Evolutionary conservation across 2,113 vertebrate genomes (phyloP).

Genomic region (Ptilonorhynchus violaceus): DNA sequence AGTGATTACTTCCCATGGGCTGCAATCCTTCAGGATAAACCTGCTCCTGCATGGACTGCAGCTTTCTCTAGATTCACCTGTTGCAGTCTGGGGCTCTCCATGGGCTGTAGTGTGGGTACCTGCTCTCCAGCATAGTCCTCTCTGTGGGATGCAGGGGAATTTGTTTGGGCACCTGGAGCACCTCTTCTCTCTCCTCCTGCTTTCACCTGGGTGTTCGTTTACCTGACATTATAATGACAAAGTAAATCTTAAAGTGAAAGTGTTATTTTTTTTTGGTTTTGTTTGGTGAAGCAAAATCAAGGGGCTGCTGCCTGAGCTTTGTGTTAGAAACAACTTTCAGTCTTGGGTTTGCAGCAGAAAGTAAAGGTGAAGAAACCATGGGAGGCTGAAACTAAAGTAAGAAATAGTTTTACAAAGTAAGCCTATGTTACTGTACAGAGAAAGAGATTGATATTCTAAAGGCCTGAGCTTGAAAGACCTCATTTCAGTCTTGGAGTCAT

Average conservation of each 20-base stretch:
- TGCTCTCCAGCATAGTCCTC: neutral
- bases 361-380: neutral
- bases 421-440: neutral
- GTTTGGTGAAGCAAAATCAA: neutral
- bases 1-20: rapidly evolving
- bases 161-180: neutral
- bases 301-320: neutral
- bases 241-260: neutral
- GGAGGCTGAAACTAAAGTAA: neutral
- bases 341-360: neutral
- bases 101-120: neutral
- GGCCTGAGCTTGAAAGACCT: neutral
- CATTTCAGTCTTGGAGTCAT: neutral
- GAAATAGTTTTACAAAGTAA: neutral
- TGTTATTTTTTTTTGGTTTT: neutral
- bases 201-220: neutral
- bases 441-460: neutral
- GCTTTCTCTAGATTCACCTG: neutral
- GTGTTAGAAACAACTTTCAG: neutral
- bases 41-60: neutral
- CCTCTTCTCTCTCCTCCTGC: neutral
- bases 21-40: neutral
- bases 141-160: neutral
- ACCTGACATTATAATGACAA: neutral
- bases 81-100: neutral